Evolutionary conservation across 2,113 vertebrate genomes (phyloP).

Genomic region (Corynorhinus townsendii): DNA sequence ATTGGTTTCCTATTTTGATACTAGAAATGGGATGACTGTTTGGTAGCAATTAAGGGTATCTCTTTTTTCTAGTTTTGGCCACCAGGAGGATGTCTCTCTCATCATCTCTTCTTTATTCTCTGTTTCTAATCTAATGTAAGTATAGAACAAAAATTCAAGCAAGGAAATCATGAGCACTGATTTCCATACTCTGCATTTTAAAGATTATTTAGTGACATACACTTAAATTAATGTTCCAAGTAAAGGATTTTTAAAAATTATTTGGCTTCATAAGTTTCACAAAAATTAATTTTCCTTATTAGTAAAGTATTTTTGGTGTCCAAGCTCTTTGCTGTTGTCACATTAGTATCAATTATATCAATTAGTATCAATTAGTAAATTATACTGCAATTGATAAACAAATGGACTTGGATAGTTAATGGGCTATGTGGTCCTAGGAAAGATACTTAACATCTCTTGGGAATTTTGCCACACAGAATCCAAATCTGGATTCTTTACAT

Average conservation of each 20-base stretch:
- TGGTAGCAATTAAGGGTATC: not conserved
- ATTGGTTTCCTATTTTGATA: not conserved
- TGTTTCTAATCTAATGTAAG: not conserved
- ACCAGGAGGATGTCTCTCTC: not conserved
- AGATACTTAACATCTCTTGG: not conserved
- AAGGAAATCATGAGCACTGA: not conserved
- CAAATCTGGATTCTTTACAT: not conserved
- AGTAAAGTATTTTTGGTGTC: not conserved
- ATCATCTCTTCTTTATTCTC: not conserved
- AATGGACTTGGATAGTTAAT: not conserved
- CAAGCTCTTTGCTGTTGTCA: not conserved
- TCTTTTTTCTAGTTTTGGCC: not conserved
- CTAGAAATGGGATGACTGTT: not conserved
- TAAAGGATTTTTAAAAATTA: not conserved
- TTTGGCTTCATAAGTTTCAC: not conserved
- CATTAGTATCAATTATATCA: not conserved
- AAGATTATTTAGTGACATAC: not conserved
- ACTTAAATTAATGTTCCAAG: not conserved
- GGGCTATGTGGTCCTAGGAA: not conserved
- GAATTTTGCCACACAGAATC: not conserved
- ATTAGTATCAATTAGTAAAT: not conserved
- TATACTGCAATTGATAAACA: not conserved
- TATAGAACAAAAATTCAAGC: not conserved
- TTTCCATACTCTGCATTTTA: not conserved
- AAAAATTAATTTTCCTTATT: constrained; percentile 22